Evolutionary conservation across 1,140 invertebrate species (phyloP), one percentile per base, ranked within the genome.

Genomic region (Nebria ingens): DNA sequence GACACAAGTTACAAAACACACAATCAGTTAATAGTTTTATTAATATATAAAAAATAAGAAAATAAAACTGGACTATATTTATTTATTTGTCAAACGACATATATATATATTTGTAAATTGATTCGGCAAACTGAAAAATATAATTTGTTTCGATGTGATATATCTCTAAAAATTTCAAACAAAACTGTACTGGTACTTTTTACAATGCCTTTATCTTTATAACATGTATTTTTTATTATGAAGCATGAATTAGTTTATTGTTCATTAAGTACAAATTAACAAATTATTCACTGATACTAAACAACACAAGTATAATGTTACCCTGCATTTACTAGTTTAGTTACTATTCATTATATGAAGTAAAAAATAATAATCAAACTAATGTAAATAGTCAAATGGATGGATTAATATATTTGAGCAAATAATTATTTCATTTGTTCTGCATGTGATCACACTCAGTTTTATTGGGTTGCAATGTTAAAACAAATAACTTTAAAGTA

Each of bases 331-430:
- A 45, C 40, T 45, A 45, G 40, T 45, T 45, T 45, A 11, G 15
- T 45, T 12, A 4, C 17, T 45, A 45, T 45, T 45, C 15, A 45
- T 45, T 45, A 45, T 12, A 45, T 45, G 15, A 17, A 17, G 17
- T 12, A 45, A 4, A 12, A 17, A 11, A 45, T 45, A 45, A 4
- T 29, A 29, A 29, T 29, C 4, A 29, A 29, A 29, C 13, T 45
- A 17, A 45, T 6, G 6, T 6, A 45, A 45, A 45, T n/a, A 45
- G 15, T 45, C 15, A 11, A 45, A 12, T 45, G 40, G 40, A 45
- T 45, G 40, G 40, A 45, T 17, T 45, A 45, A 45, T 45, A 45
- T 45, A 45, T 45, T 45, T 45, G 40, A 45, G 40, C 40, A 45
- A 45, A 45, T 45, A 45, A 45, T 45, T 45, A 45, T 17, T 45